Evolutionary conservation across 2,888 invertebrate genomes (phyloP).

Genomic region (Drosophila anomalipes): DNA sequence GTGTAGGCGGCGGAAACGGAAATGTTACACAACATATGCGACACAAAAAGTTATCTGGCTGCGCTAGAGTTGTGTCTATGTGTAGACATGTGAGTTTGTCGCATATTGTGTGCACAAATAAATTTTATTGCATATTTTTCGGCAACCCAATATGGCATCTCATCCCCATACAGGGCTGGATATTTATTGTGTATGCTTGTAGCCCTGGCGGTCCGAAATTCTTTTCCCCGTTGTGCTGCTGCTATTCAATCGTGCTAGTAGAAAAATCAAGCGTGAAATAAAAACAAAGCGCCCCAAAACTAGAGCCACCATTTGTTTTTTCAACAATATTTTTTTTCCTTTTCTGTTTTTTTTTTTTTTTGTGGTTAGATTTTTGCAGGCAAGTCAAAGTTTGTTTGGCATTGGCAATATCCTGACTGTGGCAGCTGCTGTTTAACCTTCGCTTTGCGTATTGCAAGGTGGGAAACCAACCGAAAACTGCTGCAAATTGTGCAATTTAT

Average conservation of each 20-base stretch:
- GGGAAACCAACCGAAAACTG: constrained; percentile 7
- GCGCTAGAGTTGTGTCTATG: constrained; percentile 14
- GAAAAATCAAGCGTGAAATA: constrained; percentile 53
- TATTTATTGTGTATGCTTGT: constrained; percentile 11
- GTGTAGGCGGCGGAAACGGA: constrained; percentile 74
- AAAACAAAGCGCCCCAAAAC: constrained; percentile 57
- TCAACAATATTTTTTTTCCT: constrained; percentile 5
- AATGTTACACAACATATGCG: constrained; percentile 79
- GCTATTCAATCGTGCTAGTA: constrained; percentile 74
- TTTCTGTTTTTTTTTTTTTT: constrained; percentile 25
- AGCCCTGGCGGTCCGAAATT: constrained; percentile 25
- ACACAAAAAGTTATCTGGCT: constrained; percentile 43
- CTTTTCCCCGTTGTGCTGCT: constrained; percentile 38
- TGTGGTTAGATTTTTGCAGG: constrained; percentile 31
- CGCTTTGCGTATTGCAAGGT: constrained; percentile 42
- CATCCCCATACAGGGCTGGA: constrained; percentile 33
- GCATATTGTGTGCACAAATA: constrained; percentile 60
- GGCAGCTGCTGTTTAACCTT: constrained; percentile 62
- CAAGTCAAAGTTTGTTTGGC: constrained; percentile 75
- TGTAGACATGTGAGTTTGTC: not conserved
- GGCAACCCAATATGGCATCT: constrained; percentile 71
- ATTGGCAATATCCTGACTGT: constrained; percentile 70
- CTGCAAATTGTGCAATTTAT: constrained; percentile 38
- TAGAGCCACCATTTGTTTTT: constrained; percentile 42
- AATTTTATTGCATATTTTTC: constrained; percentile 80